A percentile compares a stretch with the other conserved stretches of the same genome.
Evolutionary conservation across 1,140 invertebrate species (phyloP).

Genomic region (Sitophilus oryzae): DNA sequence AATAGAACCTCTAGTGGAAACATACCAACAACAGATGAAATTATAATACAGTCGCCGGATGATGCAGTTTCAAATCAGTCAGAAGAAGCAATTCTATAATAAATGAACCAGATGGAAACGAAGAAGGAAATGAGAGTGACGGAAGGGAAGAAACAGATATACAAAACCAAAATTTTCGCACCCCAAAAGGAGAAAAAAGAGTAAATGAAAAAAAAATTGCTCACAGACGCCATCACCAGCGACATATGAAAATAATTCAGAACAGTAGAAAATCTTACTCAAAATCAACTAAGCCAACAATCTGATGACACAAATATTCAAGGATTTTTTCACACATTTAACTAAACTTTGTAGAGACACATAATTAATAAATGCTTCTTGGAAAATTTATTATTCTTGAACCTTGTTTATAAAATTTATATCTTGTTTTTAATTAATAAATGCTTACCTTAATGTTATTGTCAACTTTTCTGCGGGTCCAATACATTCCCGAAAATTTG

Average conservation of each 20-base stretch:
- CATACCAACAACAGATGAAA: neutral
- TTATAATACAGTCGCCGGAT: neutral
- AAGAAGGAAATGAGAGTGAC: slow-evolving; percentile 1
- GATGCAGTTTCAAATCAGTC: neutral
- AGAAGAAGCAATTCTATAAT: too few species aligned
- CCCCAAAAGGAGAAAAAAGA: neutral
- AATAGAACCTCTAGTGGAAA: neutral
- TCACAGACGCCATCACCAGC: neutral
- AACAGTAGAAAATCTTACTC: neutral
- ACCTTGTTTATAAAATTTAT: too few species aligned
- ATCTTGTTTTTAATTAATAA: too few species aligned
- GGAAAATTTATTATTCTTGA: too few species aligned
- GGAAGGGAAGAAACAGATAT: neutral
- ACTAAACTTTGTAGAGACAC: neutral
- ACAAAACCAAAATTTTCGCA: neutral
- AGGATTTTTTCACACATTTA: slow-evolving; percentile 2
- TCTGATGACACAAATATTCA: too few species aligned
- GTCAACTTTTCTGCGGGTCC: neutral
- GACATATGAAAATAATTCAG: neutral
- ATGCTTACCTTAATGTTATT: slow-evolving; percentile 2
- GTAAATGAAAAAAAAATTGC: neutral
- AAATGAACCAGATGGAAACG: neutral
- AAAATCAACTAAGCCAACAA: neutral
- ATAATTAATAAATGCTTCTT: too few species aligned
- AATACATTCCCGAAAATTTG: slow-evolving; percentile 1